A percentile compares a stretch with the other conserved stretches of the same genome.
Evolutionary conservation across 1,140 invertebrate species (phyloP).

Genomic region (Bombus fervidus): DNA sequence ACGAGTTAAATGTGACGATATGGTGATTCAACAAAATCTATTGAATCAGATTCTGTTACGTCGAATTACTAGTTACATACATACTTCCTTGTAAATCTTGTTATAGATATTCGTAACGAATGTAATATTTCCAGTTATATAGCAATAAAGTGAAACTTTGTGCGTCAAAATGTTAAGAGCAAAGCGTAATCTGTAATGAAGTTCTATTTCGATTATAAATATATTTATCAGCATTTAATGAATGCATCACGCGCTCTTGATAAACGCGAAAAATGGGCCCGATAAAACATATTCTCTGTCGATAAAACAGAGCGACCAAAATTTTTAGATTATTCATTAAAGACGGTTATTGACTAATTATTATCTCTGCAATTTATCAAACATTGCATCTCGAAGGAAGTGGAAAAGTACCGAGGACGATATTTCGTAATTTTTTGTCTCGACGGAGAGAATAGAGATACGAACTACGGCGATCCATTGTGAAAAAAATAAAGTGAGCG

Average conservation of each 20-base stretch:
- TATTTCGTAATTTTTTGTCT: background rate
- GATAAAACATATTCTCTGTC: background rate
- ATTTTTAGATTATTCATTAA: background rate
- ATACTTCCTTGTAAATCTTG: background rate
- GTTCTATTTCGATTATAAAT: background rate
- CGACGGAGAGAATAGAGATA: background rate
- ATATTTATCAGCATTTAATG: background rate
- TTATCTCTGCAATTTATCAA: background rate
- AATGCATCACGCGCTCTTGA: no score
- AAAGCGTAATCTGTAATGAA: background rate
- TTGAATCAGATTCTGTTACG: background rate
- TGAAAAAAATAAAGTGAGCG: background rate
- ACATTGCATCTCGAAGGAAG: background rate
- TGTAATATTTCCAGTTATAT: background rate
- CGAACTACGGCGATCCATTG: background rate
- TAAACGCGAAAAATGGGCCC: background rate
- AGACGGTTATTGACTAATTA: background rate
- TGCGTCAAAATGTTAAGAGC: background rate
- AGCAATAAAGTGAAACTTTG: slow-evolving; percentile 4
- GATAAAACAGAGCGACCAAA: background rate
- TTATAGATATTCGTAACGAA: background rate
- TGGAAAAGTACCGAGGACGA: background rate
- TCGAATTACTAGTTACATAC: background rate
- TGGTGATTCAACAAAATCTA: background rate
- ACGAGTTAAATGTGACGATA: background rate